phyloP scores from a whole-genome alignment of 37 sponge, comb jelly and placozoan species.

The Aplysina aerophoba region DNA sequence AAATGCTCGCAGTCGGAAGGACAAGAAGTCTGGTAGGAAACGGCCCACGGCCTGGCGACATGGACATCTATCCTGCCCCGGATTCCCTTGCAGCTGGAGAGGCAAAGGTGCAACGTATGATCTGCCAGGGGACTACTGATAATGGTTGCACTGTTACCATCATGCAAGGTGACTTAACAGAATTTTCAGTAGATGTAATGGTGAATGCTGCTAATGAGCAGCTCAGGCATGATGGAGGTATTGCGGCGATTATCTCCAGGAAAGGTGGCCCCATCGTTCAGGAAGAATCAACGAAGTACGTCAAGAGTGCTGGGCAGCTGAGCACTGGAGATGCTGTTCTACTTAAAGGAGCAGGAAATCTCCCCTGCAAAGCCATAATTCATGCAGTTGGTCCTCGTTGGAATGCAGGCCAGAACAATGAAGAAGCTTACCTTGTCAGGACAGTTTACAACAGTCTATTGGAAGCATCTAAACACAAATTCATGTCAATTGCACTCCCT shows the following conservation, averaged over 20 bases:
- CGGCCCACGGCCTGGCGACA: slow-evolving; percentile 39
- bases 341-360: slow-evolving; percentile 38
- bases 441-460: slow-evolving; percentile 50
- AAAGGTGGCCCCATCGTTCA: slow-evolving; percentile 71
- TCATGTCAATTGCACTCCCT: slow-evolving; percentile 1
- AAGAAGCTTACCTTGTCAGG: slow-evolving; percentile 75
- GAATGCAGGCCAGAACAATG: slow-evolving; percentile 1
- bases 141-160: background rate
- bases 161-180: slow-evolving; percentile 68
- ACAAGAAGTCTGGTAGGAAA: slow-evolving; percentile 45
- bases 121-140: slow-evolving; percentile 9
- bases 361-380: slow-evolving; percentile 62
- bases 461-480: background rate
- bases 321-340: slow-evolving; percentile 57
- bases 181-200: slow-evolving; percentile 66
- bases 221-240: slow-evolving; percentile 64
- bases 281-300: slow-evolving; percentile 33
- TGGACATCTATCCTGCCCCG: slow-evolving; percentile 25
- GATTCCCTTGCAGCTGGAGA: slow-evolving; percentile 15
- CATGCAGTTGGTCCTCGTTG: slow-evolving; percentile 75
- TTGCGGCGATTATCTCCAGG: slow-evolving; percentile 50
- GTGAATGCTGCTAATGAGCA: slow-evolving; percentile 79
- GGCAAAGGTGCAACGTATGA: background rate
- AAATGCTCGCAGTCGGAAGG: slow-evolving; percentile 28
- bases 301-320: slow-evolving; percentile 34